phyloP scores from a whole-genome alignment of 2,113 vertebrate genomes.

The Thinocorus orbignyianus region DNA sequence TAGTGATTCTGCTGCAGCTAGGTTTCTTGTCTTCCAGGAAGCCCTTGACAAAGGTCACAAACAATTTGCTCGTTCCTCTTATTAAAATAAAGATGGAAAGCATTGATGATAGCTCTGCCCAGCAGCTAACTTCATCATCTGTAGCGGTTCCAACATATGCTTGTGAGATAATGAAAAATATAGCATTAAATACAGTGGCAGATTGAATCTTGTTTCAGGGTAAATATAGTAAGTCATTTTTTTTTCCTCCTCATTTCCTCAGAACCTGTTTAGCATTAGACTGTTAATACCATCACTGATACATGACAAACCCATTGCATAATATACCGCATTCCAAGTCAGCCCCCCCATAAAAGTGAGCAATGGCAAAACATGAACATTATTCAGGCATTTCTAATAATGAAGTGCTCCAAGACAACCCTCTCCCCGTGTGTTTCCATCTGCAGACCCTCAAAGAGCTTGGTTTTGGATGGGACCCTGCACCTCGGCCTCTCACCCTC shows the following conservation, averaged over 20 bases:
- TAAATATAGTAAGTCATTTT: constrained; percentile 87
- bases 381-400: constrained; percentile 84
- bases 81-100: constrained; percentile 86
- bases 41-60: constrained; percentile 97
- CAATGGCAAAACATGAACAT: constrained; percentile 84
- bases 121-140: constrained; percentile 93
- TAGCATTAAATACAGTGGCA: constrained; percentile 91
- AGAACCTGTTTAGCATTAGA: constrained; percentile 90
- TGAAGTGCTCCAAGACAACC: constrained; percentile 76
- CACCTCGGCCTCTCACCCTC: not conserved
- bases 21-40: constrained; percentile 79
- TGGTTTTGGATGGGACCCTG: accelerated
- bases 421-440: not conserved
- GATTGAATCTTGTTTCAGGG: constrained; percentile 92
- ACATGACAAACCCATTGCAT: constrained; percentile 87
- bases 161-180: constrained; percentile 93
- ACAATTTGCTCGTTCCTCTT: constrained; percentile 84
- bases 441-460: not conserved
- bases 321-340: constrained; percentile 83
- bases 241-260: constrained; percentile 82
- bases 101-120: constrained; percentile 86
- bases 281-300: constrained; percentile 86
- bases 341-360: constrained; percentile 81
- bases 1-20: constrained; percentile 73
- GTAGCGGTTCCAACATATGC: constrained; percentile 92